Conservation (phyloP, 2,113 vertebrate species). For the Catharus bicknelli region DNA sequence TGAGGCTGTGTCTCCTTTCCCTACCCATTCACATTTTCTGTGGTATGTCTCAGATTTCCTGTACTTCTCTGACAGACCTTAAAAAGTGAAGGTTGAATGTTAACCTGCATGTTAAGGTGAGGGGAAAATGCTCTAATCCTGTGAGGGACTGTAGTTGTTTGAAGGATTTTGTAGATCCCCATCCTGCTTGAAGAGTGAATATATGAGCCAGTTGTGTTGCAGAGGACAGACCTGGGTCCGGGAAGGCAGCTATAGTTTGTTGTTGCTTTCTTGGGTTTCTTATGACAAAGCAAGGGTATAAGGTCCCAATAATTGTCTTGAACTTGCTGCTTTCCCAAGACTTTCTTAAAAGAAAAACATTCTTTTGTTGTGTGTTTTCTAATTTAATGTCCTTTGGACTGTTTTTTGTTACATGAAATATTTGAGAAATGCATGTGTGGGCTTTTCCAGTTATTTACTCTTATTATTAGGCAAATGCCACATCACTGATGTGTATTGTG, state of each 20-base stretch:
- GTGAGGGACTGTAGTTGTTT: not conserved
- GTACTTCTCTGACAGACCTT: not conserved
- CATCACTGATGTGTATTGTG: not conserved
- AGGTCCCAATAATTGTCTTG: not conserved
- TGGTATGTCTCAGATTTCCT: not conserved
- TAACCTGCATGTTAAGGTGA: not conserved
- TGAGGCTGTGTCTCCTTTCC: not conserved
- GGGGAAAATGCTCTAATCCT: not conserved
- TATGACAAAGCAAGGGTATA: not conserved
- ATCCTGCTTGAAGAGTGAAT: not conserved
- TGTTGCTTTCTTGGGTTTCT: not conserved
- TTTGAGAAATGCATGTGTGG: slow-evolving; percentile 50
- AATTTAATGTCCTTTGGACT: not conserved
- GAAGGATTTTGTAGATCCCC: not conserved
- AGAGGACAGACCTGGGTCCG: not conserved
- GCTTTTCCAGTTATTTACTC: slow-evolving; percentile 20
- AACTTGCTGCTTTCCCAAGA: slow-evolving; percentile 30
- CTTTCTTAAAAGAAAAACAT: not conserved
- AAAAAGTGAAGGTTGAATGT: not conserved
- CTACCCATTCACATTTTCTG: not conserved
- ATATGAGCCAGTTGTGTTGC: not conserved
- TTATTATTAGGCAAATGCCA: not conserved
- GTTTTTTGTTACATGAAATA: slow-evolving; percentile 19
- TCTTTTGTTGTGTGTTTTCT: not conserved
- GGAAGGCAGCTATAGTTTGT: not conserved